Evolutionary conservation across 2,888 invertebrate genomes (phyloP).

Genomic region (Andrena bicolor): DNA sequence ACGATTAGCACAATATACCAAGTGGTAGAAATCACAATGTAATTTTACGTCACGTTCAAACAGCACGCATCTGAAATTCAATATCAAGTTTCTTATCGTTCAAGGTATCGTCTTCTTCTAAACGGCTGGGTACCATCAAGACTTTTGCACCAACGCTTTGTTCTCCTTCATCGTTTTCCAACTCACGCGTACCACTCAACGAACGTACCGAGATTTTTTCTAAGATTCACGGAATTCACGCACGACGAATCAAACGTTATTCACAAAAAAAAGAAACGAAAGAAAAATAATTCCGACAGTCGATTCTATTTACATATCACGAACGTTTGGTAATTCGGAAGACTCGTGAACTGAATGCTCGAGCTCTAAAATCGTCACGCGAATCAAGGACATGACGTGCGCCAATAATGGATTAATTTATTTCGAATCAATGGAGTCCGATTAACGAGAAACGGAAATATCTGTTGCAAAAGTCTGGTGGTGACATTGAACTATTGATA

Average conservation of each 20-base stretch:
- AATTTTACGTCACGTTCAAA: constrained; percentile 70
- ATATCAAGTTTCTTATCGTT: constrained; percentile 51
- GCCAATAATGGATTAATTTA: not conserved
- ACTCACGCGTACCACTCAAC: constrained; percentile 14
- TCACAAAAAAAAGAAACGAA: not conserved
- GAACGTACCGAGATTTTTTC: not conserved
- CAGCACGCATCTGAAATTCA: constrained; percentile 55
- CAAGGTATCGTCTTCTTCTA: constrained; percentile 17
- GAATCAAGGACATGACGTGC: not conserved
- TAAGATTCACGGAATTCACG: constrained; percentile 13
- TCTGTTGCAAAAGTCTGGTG: constrained; percentile 54
- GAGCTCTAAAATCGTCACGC: constrained; percentile 5
- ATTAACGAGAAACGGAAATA: not conserved
- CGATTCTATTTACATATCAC: constrained; percentile 45
- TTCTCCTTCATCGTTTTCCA: constrained; percentile 32
- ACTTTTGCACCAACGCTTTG: constrained; percentile 56
- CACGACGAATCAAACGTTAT: constrained; percentile 7
- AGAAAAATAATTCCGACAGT: constrained; percentile 24
- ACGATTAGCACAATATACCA: constrained; percentile 74
- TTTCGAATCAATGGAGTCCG: not conserved
- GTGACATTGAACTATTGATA: constrained; percentile 60
- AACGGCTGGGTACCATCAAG: constrained; percentile 39
- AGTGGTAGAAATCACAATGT: constrained; percentile 73
- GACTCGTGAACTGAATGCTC: constrained; percentile 41
- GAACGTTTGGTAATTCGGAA: constrained; percentile 50